Evolutionary conservation across 2,888 invertebrate species (phyloP), one percentile per base, ranked within the genome.

Genomic region (Apocheima hispidaria): DNA sequence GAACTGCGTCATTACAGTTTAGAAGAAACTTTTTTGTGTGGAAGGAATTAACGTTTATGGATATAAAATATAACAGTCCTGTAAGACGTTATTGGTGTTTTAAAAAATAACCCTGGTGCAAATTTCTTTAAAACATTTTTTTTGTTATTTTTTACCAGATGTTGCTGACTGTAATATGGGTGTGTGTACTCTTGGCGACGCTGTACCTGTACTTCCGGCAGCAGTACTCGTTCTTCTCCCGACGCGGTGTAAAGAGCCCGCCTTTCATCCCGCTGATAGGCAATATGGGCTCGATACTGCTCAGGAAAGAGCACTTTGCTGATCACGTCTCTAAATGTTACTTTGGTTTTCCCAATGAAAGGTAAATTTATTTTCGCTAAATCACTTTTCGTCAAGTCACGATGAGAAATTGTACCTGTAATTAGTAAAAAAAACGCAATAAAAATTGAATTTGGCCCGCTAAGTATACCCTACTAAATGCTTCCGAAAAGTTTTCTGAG

Each of bases 131-230:
- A 35, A 2, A 4, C 3, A n/a, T 35, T 5, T 4, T 12, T n/a
- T 4, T n/a, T 12, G 14, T 16, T 26, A n/a, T 23, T 26, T 9
- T 43, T 30, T 16, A 10, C 2, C 55, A 68, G 69, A 71, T 63
- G 55, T 78, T 82, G 77, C 28, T 83, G 6, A 41, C 74, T n/a
- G 30, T 79, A 12, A 72, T 84, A 28, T 81, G 81, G 80, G 16
- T 60, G 0, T 64, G 38, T 23, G 78, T 70, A 6, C 18, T 79
- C 0, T 4, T 72, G 1, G 66, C 53, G 0, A 74, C 72, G 0
- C 1, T 80, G 18, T 63, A 66, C 20, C 56, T 85, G 0, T 84
- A 82, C 67, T 66, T 74, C 26, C 66, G 68, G 1, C 72, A 74
- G 20, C 36, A 52, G 0, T 81, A 79, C 73, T 70, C 81, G 0